A percentile compares a stretch with the other conserved stretches of the same genome.
These are phyloP conservation scores for Saccostrea cuccullata DNA, from an alignment of 1,140 invertebrate genomes.

Conservation along the genomic window DNA sequence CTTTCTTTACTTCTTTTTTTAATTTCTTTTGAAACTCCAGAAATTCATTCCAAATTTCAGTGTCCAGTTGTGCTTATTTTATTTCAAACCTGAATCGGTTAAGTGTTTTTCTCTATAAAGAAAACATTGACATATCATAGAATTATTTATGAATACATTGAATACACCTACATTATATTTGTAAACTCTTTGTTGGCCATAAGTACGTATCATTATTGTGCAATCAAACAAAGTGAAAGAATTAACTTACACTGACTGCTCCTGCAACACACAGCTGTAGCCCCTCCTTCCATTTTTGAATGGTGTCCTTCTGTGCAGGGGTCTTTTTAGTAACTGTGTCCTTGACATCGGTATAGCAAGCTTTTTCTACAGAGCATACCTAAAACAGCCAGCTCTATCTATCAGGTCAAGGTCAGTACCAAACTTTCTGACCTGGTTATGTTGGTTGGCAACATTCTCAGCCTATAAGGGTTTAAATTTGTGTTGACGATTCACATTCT, in stretches of 20 bases:
- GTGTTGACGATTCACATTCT: not conserved
- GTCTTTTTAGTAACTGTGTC: not conserved
- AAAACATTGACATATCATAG: not conserved
- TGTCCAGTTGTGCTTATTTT: not conserved
- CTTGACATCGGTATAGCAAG: too few relatives aligned
- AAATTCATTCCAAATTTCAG: not conserved
- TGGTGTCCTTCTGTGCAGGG: too few relatives aligned
- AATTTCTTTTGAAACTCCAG: too few relatives aligned
- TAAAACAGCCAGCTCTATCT: conserved; percentile 4
- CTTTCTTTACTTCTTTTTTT: too few relatives aligned
- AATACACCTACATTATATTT: not conserved
- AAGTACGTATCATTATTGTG: too few relatives aligned
- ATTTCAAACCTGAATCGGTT: not conserved
- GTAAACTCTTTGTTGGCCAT: not conserved
- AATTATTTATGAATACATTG: not conserved
- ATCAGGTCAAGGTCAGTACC: not conserved
- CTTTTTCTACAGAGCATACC: not conserved
- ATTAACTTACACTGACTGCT: too few relatives aligned
- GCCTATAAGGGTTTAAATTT: conserved; percentile 6
- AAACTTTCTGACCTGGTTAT: not conserved
- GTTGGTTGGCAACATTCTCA: not conserved
- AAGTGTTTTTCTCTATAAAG: not conserved
- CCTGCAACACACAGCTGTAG: too few relatives aligned
- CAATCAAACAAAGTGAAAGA: too few relatives aligned
- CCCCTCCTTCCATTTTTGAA: too few relatives aligned